phyloP scores from a whole-genome alignment of 1,140 invertebrate species.

The Rhyzopertha dominica region DNA sequence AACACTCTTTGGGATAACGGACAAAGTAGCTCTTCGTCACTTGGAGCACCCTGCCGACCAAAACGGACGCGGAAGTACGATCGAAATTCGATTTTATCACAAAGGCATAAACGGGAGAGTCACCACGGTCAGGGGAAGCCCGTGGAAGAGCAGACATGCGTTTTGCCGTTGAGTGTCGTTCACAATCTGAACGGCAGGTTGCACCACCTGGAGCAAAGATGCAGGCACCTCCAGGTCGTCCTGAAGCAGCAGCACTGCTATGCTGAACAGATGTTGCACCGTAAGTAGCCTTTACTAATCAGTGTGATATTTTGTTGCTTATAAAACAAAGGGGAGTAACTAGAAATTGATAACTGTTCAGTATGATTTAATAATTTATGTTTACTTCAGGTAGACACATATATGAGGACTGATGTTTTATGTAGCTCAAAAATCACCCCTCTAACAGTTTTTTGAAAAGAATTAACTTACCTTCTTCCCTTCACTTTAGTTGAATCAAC shows the following conservation, averaged over 20 bases:
- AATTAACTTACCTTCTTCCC: too few relatives aligned
- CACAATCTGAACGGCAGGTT: constrained; percentile 49
- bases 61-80: constrained; percentile 40
- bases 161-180: constrained; percentile 39
- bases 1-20: too few relatives aligned
- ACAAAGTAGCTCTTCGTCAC: constrained; percentile 22
- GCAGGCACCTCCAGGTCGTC: constrained; percentile 56
- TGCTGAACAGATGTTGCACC: constrained; percentile 58
- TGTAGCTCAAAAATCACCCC: too few relatives aligned
- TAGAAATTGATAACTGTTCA: too few relatives aligned
- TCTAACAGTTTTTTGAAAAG: too few relatives aligned
- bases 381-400: too few relatives aligned
- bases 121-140: constrained; percentile 6
- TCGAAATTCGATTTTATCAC: constrained; percentile 26
- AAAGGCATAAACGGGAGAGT: constrained; percentile 21
- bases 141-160: constrained; percentile 27
- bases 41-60: constrained; percentile 30
- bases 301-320: too few relatives aligned
- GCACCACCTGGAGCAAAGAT: constrained; percentile 54
- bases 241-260: constrained; percentile 60
- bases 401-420: too few relatives aligned
- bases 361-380: too few relatives aligned
- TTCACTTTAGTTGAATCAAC: too few relatives aligned
- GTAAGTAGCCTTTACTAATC: constrained; percentile 53
- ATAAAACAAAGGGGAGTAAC: too few relatives aligned